Evolutionary conservation across 2,888 invertebrate genomes (phyloP).

Genomic region (Drosophila formosana): DNA sequence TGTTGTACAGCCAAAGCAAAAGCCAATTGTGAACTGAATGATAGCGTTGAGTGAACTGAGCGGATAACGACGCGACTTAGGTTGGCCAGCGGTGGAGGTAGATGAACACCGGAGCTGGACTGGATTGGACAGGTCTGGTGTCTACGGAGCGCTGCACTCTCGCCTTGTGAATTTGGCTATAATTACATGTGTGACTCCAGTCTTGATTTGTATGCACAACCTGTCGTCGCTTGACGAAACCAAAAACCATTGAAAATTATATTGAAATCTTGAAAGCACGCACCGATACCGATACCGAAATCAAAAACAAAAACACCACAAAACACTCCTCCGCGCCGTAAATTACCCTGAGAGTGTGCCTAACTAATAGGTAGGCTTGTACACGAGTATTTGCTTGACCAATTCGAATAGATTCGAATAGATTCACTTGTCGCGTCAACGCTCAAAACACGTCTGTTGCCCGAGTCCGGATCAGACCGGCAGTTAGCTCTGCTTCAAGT

Average conservation of each 20-base stretch:
- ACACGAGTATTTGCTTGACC: slow-evolving; percentile 6
- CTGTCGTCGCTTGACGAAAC: slow-evolving; percentile 55
- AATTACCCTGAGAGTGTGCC: slow-evolving; percentile 24
- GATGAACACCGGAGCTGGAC: slow-evolving; percentile 13
- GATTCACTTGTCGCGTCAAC: slow-evolving; percentile 56
- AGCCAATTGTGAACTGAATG: slow-evolving; percentile 52
- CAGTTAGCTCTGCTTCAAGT: slow-evolving; percentile 9
- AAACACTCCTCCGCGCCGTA: slow-evolving; percentile 11
- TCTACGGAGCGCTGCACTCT: slow-evolving; percentile 6
- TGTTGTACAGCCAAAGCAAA: slow-evolving; percentile 35
- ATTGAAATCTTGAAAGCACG: slow-evolving; percentile 63
- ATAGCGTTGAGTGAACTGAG: slow-evolving; percentile 4
- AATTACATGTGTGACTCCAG: slow-evolving; percentile 45
- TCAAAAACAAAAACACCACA: not conserved
- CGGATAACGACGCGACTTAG: slow-evolving; percentile 7
- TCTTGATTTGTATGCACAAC: slow-evolving; percentile 66
- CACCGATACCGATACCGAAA: slow-evolving; percentile 34
- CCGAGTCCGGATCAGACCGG: slow-evolving; percentile 19
- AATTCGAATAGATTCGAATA: slow-evolving; percentile 34
- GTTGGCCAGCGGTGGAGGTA: slow-evolving; percentile 1
- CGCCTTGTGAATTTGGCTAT: slow-evolving; percentile 36
- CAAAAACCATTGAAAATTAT: slow-evolving; percentile 32
- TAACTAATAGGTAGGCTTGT: slow-evolving; percentile 6
- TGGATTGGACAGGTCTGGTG: not conserved
- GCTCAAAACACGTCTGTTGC: slow-evolving; percentile 62